Evolutionary conservation across 2,888 invertebrate genomes (phyloP).

Genomic region (Mythimna albipuncta): DNA sequence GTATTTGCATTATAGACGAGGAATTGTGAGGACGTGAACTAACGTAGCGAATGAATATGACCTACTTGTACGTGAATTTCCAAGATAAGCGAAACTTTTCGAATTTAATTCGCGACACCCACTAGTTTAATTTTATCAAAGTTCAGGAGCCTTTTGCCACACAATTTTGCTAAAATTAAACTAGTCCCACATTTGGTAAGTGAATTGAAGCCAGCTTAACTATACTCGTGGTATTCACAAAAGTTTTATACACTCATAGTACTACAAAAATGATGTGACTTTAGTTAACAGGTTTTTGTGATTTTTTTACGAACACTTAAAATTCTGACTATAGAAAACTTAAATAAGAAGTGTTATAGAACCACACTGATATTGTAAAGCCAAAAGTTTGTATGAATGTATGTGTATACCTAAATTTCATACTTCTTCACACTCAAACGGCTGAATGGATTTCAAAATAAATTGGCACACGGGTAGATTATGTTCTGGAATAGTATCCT

Average conservation of each 20-base stretch:
- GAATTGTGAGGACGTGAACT: slow-evolving; percentile 17
- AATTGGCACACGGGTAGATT: no score
- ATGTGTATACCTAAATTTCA: no score
- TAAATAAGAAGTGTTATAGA: no score
- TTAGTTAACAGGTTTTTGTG: background rate
- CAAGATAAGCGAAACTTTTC: background rate
- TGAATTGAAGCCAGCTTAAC: background rate
- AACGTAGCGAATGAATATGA: background rate
- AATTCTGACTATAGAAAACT: no score
- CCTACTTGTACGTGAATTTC: background rate
- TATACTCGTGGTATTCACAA: background rate
- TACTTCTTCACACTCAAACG: no score
- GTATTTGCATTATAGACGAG: slow-evolving; percentile 39
- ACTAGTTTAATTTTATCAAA: background rate
- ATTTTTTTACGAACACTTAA: no score
- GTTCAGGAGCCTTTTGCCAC: no score
- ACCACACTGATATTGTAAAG: no score
- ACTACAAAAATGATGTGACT: background rate
- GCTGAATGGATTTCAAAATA: no score
- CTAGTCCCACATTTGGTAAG: background rate
- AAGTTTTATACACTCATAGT: background rate
- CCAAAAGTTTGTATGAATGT: no score
- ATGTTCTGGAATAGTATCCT: no score
- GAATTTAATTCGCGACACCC: background rate
- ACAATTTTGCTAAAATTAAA: no score